Conservation (phyloP, 2,113 vertebrate species). For the Empidonax alnorum region DNA sequence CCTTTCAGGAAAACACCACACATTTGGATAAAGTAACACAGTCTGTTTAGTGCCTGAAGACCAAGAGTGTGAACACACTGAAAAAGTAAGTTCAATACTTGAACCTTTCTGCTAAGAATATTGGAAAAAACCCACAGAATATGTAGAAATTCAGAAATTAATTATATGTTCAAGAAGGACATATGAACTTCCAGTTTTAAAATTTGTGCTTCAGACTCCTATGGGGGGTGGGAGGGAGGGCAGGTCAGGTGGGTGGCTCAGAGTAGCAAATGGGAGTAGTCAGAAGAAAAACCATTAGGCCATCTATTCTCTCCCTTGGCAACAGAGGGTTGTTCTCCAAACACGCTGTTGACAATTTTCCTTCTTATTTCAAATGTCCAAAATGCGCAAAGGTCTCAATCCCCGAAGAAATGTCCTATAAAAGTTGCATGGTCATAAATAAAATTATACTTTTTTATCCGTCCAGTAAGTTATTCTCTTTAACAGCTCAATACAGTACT, state of each 20-base stretch:
- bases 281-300: neutral
- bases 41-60: neutral
- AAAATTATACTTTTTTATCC: neutral
- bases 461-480: neutral
- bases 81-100: neutral
- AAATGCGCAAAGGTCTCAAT: neutral
- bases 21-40: neutral
- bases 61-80: neutral
- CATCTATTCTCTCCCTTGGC: neutral
- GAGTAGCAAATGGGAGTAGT: neutral
- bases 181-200: neutral
- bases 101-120: neutral
- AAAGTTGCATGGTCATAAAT: neutral
- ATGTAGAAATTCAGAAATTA: neutral
- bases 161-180: neutral
- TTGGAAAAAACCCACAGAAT: neutral
- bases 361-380: neutral
- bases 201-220: neutral
- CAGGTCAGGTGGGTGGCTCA: neutral
- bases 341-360: rapidly evolving
- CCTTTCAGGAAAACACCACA: neutral
- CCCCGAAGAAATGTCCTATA: neutral
- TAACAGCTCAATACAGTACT: neutral
- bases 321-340: neutral
- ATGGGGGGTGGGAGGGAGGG: no score